Evolutionary conservation across 2,113 vertebrate genomes (phyloP), one percentile per base, ranked within the genome.

Genomic region (Piaya cayana): DNA sequence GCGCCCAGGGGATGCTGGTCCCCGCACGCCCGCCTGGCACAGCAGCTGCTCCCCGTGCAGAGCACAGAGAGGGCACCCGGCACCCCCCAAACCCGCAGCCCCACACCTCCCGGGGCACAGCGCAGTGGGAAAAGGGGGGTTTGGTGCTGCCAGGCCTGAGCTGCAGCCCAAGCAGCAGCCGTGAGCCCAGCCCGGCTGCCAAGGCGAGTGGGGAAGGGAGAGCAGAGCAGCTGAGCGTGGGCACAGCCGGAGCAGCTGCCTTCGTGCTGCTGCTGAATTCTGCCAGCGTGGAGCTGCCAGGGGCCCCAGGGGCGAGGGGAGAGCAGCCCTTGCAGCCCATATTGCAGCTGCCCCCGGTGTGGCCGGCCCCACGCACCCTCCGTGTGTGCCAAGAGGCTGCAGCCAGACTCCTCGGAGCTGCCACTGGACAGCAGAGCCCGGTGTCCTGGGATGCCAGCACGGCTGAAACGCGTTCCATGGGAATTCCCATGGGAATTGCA

Each of bases 211-310:
- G n/a, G n/a, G n/a, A n/a, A n/a, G n/a, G n/a, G 43, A 22, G 45
- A 21, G 55, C n/a, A 30, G 76, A 90, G 70, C 85, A 80, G 92
- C 95, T 20, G 92, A 69, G 94, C 16, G 8, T 32, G 92, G 92
- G 81, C 90, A 91, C 1, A 4, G 82, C 3, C 2, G 43, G 26
- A 65, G 64, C 90, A 62, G 90, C 90, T 81, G 93, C 79, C 75
- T n/a, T 1, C 22, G 1, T 22, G 5, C 70, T 25, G 56, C 75
- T 27, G 82, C 53, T 2, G 6, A 3, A 3, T 26, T 50, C 53
- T 71, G 67, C 80, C 23, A 43, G 56, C 0, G 1, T 21, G 12
- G 37, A 64, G 72, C 55, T 43, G 72, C 77, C 10, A 68, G 53
- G 55, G 74, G 55, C 5, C 60, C 29, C 2, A 1, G 52, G 67